Evolutionary conservation across 2,797 vertebrate species (phyloP), one percentile per base, ranked within the genome.

Genomic region (Cichlasoma orientale): DNA sequence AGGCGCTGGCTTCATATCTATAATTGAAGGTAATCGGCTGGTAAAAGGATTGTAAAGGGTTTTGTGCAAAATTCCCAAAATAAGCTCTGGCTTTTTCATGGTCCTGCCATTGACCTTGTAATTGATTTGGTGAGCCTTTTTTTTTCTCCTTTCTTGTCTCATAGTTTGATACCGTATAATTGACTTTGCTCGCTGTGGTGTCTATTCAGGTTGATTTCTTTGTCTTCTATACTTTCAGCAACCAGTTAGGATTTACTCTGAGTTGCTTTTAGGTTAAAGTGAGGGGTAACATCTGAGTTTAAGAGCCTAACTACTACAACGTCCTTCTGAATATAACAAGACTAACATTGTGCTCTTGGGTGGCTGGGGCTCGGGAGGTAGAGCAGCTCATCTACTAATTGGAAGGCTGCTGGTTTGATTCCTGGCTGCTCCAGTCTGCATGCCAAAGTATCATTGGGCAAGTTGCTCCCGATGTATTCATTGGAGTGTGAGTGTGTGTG

Each of bases 91-190:
- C 95, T 95, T 91, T 95, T 96, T 96, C 97, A 96, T 96, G 95
- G 94, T 96, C 92, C 94, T 91, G 87, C 94, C 95, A 94, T 95
- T 97, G 96, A 96, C 94, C 94, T 93, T 87, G 94, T 87, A 82
- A 93, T 92, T 91, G 90, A 92, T 92, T 88, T 77, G 58, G 69
- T 63, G 82, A 83, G 79, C 73, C 47, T 85, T 74, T 68, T 76
- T 56, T 56, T 73, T 66, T 69, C 1, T 41, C 80, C 70, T 56
- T 81, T 78, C 63, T 85, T 78, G 58, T 87, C 85, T 86, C 85
- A 80, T 75, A 80, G 81, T 86, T 89, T 89, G 77, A 92, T 89
- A 78, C 82, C 72, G 75, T 85, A 72, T 91, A 89, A 92, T 91
- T 84, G 89, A 89, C 91, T 91, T 89, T 82, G 61, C 79, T 56